Conservation (phyloP, 64 coral and sea anemone species). For the Anthopleura sola region DNA sequence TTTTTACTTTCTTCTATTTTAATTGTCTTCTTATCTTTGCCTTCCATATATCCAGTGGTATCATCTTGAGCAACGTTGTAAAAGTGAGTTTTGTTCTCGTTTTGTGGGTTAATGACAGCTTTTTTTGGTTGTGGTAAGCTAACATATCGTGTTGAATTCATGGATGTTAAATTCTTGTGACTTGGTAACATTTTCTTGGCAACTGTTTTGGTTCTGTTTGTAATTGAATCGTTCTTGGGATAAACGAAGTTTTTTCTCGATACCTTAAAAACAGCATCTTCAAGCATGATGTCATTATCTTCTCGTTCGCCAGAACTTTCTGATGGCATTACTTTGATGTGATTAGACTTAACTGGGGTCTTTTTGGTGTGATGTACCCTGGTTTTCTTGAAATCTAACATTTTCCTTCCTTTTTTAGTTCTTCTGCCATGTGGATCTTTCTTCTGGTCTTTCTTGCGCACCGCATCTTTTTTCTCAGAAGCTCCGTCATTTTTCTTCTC, state of each 20-base stretch:
- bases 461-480: not conserved
- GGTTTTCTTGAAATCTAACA: not conserved
- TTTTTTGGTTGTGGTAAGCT: not conserved
- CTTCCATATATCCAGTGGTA: not conserved
- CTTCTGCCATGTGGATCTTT: not conserved
- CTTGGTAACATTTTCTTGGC: not conserved
- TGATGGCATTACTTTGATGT: not conserved
- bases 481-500: not conserved
- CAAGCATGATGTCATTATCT: not conserved
- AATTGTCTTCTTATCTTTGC: not conserved
- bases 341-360: not conserved
- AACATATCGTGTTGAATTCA: not conserved
- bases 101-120: not conserved
- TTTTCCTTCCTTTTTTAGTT: not conserved
- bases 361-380: not conserved
- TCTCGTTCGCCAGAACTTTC: not conserved
- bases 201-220: not conserved
- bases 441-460: not conserved
- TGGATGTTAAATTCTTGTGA: not conserved
- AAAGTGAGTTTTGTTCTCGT: not conserved
- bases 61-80: not conserved
- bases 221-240: not conserved
- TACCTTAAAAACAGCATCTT: not conserved
- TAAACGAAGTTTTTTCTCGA: not conserved
- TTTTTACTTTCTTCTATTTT: not conserved